Conservation (phyloP, 2,113 vertebrate species). For the Alethe diademata region DNA sequence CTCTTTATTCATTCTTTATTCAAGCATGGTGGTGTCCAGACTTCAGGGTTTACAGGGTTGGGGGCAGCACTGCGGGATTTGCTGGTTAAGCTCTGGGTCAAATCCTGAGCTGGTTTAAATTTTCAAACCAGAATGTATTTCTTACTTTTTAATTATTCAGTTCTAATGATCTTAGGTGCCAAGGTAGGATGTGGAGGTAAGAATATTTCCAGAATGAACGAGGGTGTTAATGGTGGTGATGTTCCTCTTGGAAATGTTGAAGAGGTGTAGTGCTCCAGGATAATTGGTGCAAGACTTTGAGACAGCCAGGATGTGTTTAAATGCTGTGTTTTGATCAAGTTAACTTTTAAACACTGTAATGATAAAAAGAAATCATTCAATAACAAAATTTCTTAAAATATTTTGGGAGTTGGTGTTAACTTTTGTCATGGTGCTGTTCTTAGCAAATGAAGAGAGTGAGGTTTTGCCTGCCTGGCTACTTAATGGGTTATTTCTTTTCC, state of each 20-base stretch:
- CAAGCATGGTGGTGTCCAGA: background rate
- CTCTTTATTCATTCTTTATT: background rate
- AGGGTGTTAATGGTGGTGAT: background rate
- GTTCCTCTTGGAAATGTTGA: background rate
- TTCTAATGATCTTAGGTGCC: background rate
- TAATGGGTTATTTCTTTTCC: background rate
- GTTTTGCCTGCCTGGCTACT: background rate
- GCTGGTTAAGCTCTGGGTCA: background rate
- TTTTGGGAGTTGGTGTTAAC: background rate
- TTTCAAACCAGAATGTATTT: background rate
- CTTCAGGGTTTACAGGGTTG: rapidly evolving
- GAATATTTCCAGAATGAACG: background rate
- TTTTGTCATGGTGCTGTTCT: background rate
- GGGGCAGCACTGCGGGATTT: background rate
- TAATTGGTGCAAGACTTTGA: background rate
- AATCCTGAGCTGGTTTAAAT: background rate
- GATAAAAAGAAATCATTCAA: background rate
- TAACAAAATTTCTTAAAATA: background rate
- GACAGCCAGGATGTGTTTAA: background rate
- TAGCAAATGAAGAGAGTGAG: background rate
- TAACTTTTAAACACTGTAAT: background rate
- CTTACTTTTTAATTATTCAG: background rate
- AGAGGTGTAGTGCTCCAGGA: background rate
- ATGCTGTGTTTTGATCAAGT: background rate
- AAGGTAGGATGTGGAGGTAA: background rate